These are phyloP conservation scores for Stenotaenia linearis DNA, from an alignment of 2,888 invertebrate genomes.

Conservation along the genomic window DNA sequence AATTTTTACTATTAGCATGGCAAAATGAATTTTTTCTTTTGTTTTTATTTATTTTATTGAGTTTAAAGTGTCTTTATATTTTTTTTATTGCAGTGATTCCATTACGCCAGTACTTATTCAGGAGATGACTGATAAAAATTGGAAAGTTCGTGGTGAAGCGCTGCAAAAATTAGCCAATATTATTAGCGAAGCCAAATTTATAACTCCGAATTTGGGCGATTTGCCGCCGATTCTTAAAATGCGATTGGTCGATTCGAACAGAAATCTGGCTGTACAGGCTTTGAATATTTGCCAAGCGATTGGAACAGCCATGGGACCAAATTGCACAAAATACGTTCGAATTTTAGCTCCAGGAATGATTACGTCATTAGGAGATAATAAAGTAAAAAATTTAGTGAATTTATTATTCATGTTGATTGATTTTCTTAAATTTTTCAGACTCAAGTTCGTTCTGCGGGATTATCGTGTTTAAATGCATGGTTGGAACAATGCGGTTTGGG, in stretches of 20 bases:
- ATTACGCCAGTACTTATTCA: conserved; percentile 73
- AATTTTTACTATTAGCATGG: neutral
- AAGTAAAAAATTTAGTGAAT: conserved; percentile 58
- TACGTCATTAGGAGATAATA: conserved; percentile 59
- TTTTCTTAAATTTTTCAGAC: conserved; percentile 55
- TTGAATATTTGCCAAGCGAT: conserved; percentile 75
- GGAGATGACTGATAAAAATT: conserved; percentile 82
- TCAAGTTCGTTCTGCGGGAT: conserved; percentile 71
- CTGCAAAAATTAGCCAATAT: conserved; percentile 65
- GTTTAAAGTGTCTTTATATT: neutral
- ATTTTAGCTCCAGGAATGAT: conserved; percentile 79
- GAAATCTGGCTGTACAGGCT: conserved; percentile 79
- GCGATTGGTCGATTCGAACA: conserved; percentile 82
- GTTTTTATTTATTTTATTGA: neutral
- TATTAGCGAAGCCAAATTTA: conserved; percentile 68
- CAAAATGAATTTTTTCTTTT: neutral
- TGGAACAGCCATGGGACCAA: conserved; percentile 74
- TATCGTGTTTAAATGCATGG: conserved; percentile 79
- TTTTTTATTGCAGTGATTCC: conserved; percentile 53
- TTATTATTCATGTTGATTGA: neutral
- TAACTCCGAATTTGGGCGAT: conserved; percentile 77
- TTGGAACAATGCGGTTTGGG: conserved; percentile 68
- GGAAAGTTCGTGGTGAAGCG: conserved; percentile 79
- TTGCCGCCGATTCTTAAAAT: conserved; percentile 70
- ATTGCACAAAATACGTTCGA: conserved; percentile 70